Percentiles rank a stretch among this genome's conserved stretches.
Evolutionary conservation across 1,140 invertebrate genomes (phyloP).

Genomic region (Plectrocnemia conspersa): DNA sequence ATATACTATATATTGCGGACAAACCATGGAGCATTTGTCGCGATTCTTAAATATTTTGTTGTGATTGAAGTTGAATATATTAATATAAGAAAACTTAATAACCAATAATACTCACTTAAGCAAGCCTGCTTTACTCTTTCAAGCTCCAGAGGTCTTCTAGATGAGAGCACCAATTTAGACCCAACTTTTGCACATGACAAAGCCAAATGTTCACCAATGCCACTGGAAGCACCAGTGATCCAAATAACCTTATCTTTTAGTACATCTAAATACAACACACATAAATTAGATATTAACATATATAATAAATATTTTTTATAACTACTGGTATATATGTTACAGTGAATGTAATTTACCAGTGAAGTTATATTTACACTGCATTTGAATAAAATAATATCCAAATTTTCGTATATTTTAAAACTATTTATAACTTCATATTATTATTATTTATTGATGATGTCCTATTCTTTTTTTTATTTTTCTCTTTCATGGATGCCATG

Average conservation of each 20-base stretch:
- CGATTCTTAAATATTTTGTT: too few species aligned
- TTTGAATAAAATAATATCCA: slow-evolving; percentile 7
- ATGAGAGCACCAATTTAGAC: slow-evolving; percentile 71
- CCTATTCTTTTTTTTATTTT: too few species aligned
- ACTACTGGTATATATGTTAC: slow-evolving; percentile 24
- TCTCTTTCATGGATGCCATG: too few species aligned
- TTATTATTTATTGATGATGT: too few species aligned
- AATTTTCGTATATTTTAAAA: too few species aligned
- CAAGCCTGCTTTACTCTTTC: slow-evolving; percentile 68
- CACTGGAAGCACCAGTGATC: slow-evolving; percentile 86
- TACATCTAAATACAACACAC: slow-evolving; percentile 42
- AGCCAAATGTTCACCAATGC: slow-evolving; percentile 77
- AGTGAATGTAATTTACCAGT: neutral
- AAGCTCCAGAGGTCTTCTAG: slow-evolving; percentile 65
- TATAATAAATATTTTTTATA: neutral
- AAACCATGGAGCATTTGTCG: too few species aligned
- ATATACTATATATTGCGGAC: too few species aligned
- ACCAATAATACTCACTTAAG: slow-evolving; percentile 52
- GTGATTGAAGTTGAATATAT: too few species aligned
- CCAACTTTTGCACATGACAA: slow-evolving; percentile 65
- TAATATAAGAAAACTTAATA: too few species aligned
- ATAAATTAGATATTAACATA: slow-evolving; percentile 22
- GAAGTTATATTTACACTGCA: too few species aligned
- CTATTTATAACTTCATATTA: too few species aligned
- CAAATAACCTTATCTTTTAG: slow-evolving; percentile 75